Percentiles rank a stretch among this genome's conserved stretches.
These are phyloP conservation scores for Antennarius striatus DNA, from an alignment of 2,113 vertebrate genomes.

Conservation along the genomic window DNA sequence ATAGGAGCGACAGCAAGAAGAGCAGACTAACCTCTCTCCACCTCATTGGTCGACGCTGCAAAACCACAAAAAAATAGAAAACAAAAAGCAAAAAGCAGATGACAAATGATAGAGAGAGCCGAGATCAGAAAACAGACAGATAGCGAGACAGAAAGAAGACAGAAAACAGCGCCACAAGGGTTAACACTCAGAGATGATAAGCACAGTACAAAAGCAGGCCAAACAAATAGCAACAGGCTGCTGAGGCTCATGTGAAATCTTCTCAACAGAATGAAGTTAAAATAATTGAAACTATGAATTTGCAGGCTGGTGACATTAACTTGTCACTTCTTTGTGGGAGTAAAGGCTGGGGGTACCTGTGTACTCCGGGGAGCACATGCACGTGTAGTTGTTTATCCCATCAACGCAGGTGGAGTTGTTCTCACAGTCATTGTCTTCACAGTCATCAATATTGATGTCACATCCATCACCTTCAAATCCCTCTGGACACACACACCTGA, in stretches of 20 bases:
- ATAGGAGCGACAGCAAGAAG: slow-evolving; percentile 58
- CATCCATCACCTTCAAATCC: slow-evolving; percentile 96
- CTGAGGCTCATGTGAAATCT: background rate
- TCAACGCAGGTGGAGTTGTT: slow-evolving; percentile 98
- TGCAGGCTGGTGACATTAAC: background rate
- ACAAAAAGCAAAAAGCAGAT: slow-evolving; percentile 26
- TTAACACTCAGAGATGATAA: slow-evolving; percentile 74
- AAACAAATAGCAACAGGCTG: slow-evolving; percentile 46
- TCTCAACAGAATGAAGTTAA: background rate
- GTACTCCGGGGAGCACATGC: slow-evolving; percentile 95
- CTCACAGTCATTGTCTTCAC: slow-evolving; percentile 98
- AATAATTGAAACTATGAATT: slow-evolving; percentile 2
- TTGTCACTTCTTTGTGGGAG: background rate
- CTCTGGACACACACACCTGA: slow-evolving; percentile 93
- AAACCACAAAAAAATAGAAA: slow-evolving; percentile 75
- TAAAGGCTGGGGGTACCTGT: slow-evolving; percentile 82
- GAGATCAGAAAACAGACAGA: slow-evolving; percentile 49
- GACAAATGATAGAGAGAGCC: slow-evolving; percentile 73
- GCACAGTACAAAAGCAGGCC: slow-evolving; percentile 70
- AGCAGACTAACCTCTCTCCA: slow-evolving; percentile 99
- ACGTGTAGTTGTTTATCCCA: slow-evolving; percentile 98
- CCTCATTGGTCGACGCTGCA: slow-evolving; percentile 99
- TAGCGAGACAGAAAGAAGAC: slow-evolving; percentile 61
- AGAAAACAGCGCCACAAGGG: slow-evolving; percentile 65
- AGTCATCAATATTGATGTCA: slow-evolving; percentile 96